These are phyloP conservation scores for Pomacea canaliculata DNA, from an alignment of 2,888 invertebrate genomes.

Conservation along the genomic window DNA sequence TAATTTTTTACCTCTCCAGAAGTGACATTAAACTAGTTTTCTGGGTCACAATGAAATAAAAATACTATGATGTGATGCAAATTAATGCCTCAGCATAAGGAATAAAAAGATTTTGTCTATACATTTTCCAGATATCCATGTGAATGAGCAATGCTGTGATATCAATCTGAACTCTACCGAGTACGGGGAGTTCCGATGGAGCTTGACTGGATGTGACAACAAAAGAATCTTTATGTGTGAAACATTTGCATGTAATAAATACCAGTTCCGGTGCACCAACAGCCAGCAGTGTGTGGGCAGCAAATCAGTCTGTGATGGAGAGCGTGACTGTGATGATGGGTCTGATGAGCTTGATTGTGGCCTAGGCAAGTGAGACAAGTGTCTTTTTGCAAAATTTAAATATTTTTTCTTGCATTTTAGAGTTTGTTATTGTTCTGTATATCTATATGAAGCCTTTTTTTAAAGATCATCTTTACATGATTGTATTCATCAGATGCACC, in stretches of 20 bases:
- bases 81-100: too few relatives aligned
- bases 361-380: conserved; percentile 18
- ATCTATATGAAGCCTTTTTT: too few relatives aligned
- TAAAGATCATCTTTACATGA: too few relatives aligned
- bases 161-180: conserved; percentile 28
- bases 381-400: not conserved
- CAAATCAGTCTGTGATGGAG: conserved; percentile 50
- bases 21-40: too few relatives aligned
- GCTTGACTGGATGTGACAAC: conserved; percentile 43
- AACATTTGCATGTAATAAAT: conserved; percentile 43
- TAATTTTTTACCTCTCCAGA: too few relatives aligned
- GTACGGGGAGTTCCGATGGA: conserved; percentile 70
- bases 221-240: conserved; percentile 48
- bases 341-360: conserved; percentile 54
- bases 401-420: not conserved
- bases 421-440: not conserved
- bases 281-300: conserved; percentile 45
- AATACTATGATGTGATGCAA: too few relatives aligned
- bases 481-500: too few relatives aligned
- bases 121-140: conserved; percentile 26
- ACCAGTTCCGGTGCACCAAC: conserved; percentile 47
- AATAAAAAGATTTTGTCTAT: too few relatives aligned
- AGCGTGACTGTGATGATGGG: conserved; percentile 49
- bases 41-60: too few relatives aligned
- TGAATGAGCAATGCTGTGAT: conserved; percentile 35